These are phyloP conservation scores for Zelostemma sp. DNA, from an alignment of 1,140 invertebrate genomes.

Conservation along the genomic window DNA sequence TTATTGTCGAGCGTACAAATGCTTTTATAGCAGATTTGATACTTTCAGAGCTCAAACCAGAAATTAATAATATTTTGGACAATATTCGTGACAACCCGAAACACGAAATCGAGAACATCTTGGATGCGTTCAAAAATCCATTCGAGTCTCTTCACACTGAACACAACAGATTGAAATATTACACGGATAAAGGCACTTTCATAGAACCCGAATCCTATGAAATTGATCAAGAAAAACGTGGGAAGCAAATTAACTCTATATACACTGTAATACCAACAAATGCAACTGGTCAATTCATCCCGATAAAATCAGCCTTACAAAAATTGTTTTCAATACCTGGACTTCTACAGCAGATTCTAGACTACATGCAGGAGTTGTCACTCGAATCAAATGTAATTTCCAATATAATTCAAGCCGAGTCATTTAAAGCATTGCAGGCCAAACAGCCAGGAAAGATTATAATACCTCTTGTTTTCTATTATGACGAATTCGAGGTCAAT, in stretches of 20 bases:
- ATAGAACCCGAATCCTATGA: conserved; percentile 4
- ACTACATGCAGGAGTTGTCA: conserved; percentile 10
- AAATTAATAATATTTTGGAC: too few relatives aligned
- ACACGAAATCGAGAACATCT: background rate
- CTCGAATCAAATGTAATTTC: background rate
- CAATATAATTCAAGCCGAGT: conserved; percentile 1
- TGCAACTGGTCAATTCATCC: conserved; percentile 15
- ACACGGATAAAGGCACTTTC: background rate
- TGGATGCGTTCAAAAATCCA: background rate
- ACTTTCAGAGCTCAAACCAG: too few relatives aligned
- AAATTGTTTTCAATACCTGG: conserved; percentile 12
- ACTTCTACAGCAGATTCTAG: conserved; percentile 5
- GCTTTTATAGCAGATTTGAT: too few relatives aligned
- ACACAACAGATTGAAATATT: background rate
- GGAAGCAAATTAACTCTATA: background rate
- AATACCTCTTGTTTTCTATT: conserved; percentile 23
- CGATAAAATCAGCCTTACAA: conserved; percentile 16
- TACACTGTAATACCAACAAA: conserved; percentile 7
- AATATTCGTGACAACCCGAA: too few relatives aligned
- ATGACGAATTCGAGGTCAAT: conserved; percentile 24
- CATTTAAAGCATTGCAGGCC: background rate
- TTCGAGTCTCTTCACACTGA: background rate
- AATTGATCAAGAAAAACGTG: background rate
- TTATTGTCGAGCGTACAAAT: too few relatives aligned
- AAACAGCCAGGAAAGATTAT: conserved; percentile 2